A percentile compares a stretch with the other conserved stretches of the same genome.
Conservation (phyloP, 2,888 invertebrate genomes). For the Hoplodrina blanda region DNA sequence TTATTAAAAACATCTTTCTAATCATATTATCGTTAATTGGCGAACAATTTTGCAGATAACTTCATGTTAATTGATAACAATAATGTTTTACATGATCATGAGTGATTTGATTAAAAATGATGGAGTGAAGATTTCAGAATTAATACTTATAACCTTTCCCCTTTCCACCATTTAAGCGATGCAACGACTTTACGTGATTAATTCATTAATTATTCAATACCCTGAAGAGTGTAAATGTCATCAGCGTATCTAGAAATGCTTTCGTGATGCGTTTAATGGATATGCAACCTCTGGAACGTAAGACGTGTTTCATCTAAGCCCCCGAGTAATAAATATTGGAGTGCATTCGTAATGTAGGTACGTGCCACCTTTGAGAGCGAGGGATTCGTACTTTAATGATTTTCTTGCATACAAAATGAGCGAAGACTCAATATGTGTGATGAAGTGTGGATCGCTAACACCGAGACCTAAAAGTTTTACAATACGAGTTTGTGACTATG, state of each 20-base stretch:
- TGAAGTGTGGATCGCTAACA: background rate
- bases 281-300: conserved; percentile 4
- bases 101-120: conserved; percentile 37
- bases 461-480: background rate
- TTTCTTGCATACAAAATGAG: conserved; percentile 21
- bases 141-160: background rate
- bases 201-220: conserved; percentile 8
- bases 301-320: conserved; percentile 12
- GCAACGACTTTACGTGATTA: background rate
- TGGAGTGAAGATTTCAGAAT: conserved; percentile 5
- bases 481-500: background rate
- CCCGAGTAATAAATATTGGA: conserved; percentile 45
- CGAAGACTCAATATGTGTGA: background rate
- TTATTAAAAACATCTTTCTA: conserved; percentile 27
- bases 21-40: conserved; percentile 53
- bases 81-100: conserved; percentile 40
- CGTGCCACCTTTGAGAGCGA: conserved; percentile 18
- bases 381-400: conserved; percentile 5
- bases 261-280: conserved; percentile 4
- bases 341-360: conserved; percentile 18
- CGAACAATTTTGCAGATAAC: conserved; percentile 45
- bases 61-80: conserved; percentile 44
- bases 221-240: background rate
- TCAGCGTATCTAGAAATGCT: conserved; percentile 1
- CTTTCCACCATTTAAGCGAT: too few species aligned